Base-by-base conservation (phyloP, 1,140 invertebrate genomes). In the Zaprionus davidi region DNA sequence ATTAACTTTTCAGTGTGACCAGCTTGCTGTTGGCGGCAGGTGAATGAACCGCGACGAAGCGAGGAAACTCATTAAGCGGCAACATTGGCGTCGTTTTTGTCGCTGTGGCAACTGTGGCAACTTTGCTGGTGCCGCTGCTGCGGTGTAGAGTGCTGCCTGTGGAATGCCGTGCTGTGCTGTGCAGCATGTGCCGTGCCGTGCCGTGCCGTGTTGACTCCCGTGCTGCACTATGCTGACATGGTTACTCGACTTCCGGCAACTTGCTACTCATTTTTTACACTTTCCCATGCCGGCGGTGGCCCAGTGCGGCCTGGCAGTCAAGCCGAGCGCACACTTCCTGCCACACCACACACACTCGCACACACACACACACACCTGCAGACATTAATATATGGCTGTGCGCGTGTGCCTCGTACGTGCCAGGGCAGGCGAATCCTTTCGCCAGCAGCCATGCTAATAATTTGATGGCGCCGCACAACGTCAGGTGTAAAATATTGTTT, bases 401-500 rank as follows among this genome's bases (percentile, higher is more conserved):
- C 46, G 28, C 46, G 59, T 44, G 64, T 70, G 60, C 34, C 34
- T 38, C 31, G 75, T 46, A 69, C 51, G 64, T 78, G 60, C 34
- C 34, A 34, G 38, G 75, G 70, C 11, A 51, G 20, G 9, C 56
- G 78, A 71, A 82, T 82, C 73, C 74, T 84, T 90, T 82, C 31
- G 79, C 82, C 79, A 77, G 82, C 86, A 90, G 77, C 82, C 85
- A 90, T 90, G 85, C 86, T 90, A 90, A 90, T 90, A 90, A 90
- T 90, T 85, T 90, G 82, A 82, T 85, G 85, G 75, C 85, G 82
- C 71, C 78, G 28, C 46, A 83, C 78, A 78, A 82, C 79, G 76
- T 90, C 85, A 90, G 81, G 85, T 90, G 85, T 90, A 90, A 88
- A 90, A 90, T 90, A 90, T 79, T 90, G 81, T 85, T 84, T 74